A percentile compares a stretch with the other conserved stretches of the same genome.
phyloP scores from a whole-genome alignment of 2,888 invertebrate genomes.

The Mythimna vitellina region DNA sequence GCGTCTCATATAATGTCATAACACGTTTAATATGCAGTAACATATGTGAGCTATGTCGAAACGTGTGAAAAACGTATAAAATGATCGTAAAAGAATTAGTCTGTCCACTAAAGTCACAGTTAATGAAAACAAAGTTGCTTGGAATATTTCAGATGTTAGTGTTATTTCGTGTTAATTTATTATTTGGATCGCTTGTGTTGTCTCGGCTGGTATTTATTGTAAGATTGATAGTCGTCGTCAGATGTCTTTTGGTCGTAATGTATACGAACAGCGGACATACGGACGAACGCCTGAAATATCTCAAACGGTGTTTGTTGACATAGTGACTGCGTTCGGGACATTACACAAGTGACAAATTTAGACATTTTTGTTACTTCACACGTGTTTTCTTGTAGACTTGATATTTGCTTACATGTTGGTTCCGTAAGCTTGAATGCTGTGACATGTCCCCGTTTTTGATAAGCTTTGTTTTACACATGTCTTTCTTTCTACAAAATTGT shows the following conservation, averaged over 20 bases:
- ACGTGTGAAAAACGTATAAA: slow-evolving; percentile 86
- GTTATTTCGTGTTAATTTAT: slow-evolving; percentile 62
- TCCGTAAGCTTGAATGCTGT: slow-evolving; percentile 52
- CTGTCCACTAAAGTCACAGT: slow-evolving; percentile 84
- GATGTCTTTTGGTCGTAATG: slow-evolving; percentile 85
- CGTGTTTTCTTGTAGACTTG: slow-evolving; percentile 69
- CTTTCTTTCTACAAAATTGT: neutral
- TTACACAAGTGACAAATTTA: slow-evolving; percentile 77
- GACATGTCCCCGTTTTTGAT: slow-evolving; percentile 43
- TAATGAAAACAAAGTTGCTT: slow-evolving; percentile 70
- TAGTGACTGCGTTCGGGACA: slow-evolving; percentile 76
- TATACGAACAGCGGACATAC: slow-evolving; percentile 67
- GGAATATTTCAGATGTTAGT: slow-evolving; percentile 47
- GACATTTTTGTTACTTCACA: slow-evolving; percentile 73
- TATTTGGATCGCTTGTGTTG: slow-evolving; percentile 67
- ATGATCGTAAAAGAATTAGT: slow-evolving; percentile 81
- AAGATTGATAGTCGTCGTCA: slow-evolving; percentile 88
- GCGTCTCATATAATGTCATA: slow-evolving; percentile 84
- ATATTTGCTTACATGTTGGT: slow-evolving; percentile 58
- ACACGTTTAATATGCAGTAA: slow-evolving; percentile 77
- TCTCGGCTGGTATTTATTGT: slow-evolving; percentile 84
- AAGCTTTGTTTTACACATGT: slow-evolving; percentile 34
- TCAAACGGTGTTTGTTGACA: slow-evolving; percentile 85
- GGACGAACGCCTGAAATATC: slow-evolving; percentile 81
- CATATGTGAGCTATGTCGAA: slow-evolving; percentile 70